Conservation (phyloP, 2,797 vertebrate genomes). For the Chrysolophus pictus region DNA sequence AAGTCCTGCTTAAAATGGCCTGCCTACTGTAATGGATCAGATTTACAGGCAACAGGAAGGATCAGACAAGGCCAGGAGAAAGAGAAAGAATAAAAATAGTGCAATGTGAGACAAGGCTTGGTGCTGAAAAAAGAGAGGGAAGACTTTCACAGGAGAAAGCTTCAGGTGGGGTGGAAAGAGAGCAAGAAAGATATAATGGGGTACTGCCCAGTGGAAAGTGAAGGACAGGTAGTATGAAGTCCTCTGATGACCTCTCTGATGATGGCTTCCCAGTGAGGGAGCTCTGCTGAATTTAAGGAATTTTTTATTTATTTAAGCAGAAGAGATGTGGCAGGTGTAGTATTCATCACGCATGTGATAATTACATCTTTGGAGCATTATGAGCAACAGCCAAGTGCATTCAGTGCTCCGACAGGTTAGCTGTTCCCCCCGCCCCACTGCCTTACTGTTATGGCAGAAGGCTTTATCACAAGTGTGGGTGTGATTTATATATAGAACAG, state of each 20-base stretch:
- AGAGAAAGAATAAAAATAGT: neutral
- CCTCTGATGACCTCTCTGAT: constrained; percentile 12
- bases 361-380: constrained; percentile 69
- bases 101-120: neutral
- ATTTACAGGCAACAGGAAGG: neutral
- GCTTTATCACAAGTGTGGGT: constrained; percentile 66
- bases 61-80: neutral
- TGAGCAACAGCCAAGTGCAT: constrained; percentile 54
- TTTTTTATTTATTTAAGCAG: constrained; percentile 59
- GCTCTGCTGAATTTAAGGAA: neutral
- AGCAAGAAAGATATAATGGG: neutral
- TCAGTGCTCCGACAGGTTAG: constrained; percentile 61
- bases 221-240: neutral
- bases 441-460: constrained; percentile 68
- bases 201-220: neutral
- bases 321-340: constrained; percentile 75
- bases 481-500: constrained; percentile 62
- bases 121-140: neutral
- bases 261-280: neutral
- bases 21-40: neutral
- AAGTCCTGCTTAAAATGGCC: neutral
- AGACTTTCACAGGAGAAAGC: neutral
- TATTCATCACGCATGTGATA: constrained; percentile 69
- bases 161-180: neutral
- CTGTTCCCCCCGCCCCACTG: constrained; percentile 8